These are phyloP conservation scores for Halcyon badia DNA, from an alignment of 2,797 vertebrate genomes.

Conservation along the genomic window DNA sequence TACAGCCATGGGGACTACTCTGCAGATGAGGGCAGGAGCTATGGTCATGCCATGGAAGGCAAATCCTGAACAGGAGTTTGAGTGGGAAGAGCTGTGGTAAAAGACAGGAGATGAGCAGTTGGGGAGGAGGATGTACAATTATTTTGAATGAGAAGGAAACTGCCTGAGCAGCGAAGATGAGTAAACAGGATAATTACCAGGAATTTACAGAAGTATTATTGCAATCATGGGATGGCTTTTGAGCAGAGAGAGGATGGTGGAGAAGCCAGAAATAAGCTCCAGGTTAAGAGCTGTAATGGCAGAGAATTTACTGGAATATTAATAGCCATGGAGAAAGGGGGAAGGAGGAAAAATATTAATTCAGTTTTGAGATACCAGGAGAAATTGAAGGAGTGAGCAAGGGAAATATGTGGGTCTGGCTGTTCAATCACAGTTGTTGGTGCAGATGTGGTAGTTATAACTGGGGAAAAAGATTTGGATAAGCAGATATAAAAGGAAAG, in stretches of 20 bases:
- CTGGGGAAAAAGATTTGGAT: background rate
- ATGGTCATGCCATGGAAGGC: background rate
- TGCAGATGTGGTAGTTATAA: background rate
- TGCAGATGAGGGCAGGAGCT: background rate
- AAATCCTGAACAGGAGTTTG: background rate
- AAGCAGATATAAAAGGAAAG: background rate
- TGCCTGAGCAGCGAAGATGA: constrained; percentile 20
- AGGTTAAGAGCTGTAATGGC: background rate
- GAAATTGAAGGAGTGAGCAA: background rate
- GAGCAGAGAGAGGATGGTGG: background rate
- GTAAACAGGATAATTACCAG: constrained; percentile 52
- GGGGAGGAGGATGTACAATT: background rate
- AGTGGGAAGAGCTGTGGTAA: background rate
- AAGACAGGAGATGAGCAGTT: background rate
- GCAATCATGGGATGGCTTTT: background rate
- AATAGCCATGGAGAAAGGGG: background rate
- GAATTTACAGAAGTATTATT: constrained; percentile 31
- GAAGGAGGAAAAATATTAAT: background rate
- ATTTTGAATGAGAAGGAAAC: background rate
- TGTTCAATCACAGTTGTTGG: background rate
- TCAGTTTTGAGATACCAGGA: background rate
- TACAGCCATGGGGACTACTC: background rate
- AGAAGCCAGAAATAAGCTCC: constrained; percentile 14
- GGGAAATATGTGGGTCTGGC: background rate
- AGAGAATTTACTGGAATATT: background rate